Evolutionary conservation across 2,797 vertebrate genomes (phyloP), one percentile per base, ranked within the genome.

Genomic region (Hyperoplus lanceolatus): DNA sequence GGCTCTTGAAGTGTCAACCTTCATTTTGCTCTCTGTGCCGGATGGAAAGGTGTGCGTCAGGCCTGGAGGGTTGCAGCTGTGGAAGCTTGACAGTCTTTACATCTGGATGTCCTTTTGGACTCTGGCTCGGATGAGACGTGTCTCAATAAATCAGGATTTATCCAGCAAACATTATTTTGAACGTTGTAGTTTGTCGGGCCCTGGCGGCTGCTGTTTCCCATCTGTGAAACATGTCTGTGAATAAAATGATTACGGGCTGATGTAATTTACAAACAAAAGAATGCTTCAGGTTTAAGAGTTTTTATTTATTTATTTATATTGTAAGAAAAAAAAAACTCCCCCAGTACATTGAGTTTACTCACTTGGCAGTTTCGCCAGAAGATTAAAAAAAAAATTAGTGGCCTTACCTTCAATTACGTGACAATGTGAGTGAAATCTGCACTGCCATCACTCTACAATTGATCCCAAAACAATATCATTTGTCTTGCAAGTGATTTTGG

Each of bases 21-120:
- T 70, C 21, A 84, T 91, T 88, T 82, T 59, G 68, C 64, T 64
- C 65, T 39, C 8, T 4, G 43, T 1, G 29, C 29, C 29, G 1
- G 21, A 53, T 18, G 15, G 53, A 74, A 77, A 80, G 77, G 85
- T 87, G 77, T 64, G 6, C 66, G 81, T 84, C 56, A 39, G 76
- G 75, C 89, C 67, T 72, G 64, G 68, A 90, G 90, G 86, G 85
- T 86, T 71, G 70, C 92, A 93, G 90, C 88, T 93, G 90, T 75
- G 59, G 80, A 42, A 72, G 79, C 61, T 53, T 75, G 38, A 15
- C 42, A n/a, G 70, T 57, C 70, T 54, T 43, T 39, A 60, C 82
- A 80, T 89, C 84, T 90, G 85, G 89, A 87, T 79, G 50, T 73
- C 64, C 60, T 83, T 89, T 85, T 72, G 74, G 69, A 79, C 79